Evolutionary conservation across 1,140 invertebrate species (phyloP).

Genomic region (Achroia grisella): DNA sequence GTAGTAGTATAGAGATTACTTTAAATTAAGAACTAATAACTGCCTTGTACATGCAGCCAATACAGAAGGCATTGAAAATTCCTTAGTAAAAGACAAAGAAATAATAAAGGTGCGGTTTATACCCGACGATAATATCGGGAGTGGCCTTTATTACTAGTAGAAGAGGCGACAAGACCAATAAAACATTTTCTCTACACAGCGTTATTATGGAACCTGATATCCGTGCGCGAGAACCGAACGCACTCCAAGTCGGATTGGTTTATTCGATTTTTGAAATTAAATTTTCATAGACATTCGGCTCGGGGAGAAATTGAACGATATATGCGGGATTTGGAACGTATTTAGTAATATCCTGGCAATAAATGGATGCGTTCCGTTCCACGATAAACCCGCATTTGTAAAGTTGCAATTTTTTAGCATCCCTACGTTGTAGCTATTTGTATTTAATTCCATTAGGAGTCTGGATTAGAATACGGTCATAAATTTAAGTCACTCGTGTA

Average conservation of each 20-base stretch:
- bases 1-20: too few species aligned
- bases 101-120: slow-evolving; percentile 27
- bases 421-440: neutral
- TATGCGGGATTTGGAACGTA: slow-evolving; percentile 1
- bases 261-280: slow-evolving; percentile 30
- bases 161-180: slow-evolving; percentile 27
- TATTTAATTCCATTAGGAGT: slow-evolving; percentile 4
- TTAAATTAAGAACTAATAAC: too few species aligned
- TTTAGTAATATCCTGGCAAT: slow-evolving; percentile 11
- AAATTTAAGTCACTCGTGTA: slow-evolving; percentile 8
- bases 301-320: slow-evolving; percentile 8
- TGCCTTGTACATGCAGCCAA: neutral
- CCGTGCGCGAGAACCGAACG: slow-evolving; percentile 18
- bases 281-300: slow-evolving; percentile 18
- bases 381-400: neutral
- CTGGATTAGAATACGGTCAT: slow-evolving; percentile 8
- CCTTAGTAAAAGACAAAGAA: slow-evolving; percentile 20
- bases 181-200: slow-evolving; percentile 29
- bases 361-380: slow-evolving; percentile 6
- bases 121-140: slow-evolving; percentile 20
- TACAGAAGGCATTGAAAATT: neutral
- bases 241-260: slow-evolving; percentile 14
- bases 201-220: slow-evolving; percentile 32
- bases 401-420: neutral
- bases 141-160: slow-evolving; percentile 22